These are phyloP conservation scores for Pimpla rufipes DNA, from an alignment of 2,888 invertebrate genomes.

Conservation along the genomic window DNA sequence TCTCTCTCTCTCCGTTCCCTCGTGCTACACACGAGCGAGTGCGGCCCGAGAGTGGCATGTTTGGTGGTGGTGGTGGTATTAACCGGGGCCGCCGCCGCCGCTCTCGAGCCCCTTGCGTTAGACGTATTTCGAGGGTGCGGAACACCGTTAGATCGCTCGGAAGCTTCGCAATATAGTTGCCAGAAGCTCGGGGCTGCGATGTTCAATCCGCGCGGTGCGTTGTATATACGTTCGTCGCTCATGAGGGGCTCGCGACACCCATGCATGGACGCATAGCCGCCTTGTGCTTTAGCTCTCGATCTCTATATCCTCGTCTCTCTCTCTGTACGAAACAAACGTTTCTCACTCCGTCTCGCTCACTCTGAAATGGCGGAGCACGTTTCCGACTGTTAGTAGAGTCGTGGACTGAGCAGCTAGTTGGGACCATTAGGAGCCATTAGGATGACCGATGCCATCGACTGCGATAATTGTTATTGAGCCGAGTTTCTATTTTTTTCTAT, in stretches of 20 bases:
- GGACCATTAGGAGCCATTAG: no score
- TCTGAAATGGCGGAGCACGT: no score
- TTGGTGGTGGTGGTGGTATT: slow-evolving; percentile 57
- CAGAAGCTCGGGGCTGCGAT: slow-evolving; percentile 36
- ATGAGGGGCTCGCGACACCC: slow-evolving; percentile 35
- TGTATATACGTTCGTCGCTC: slow-evolving; percentile 15
- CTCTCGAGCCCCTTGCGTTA: slow-evolving; percentile 57
- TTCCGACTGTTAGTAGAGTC: no score
- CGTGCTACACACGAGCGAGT: slow-evolving; percentile 28
- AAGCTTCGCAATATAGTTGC: slow-evolving; percentile 64
- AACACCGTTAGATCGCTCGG: slow-evolving; percentile 44
- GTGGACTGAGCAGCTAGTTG: no score
- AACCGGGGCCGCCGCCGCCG: slow-evolving; percentile 27
- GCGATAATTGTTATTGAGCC: no score
- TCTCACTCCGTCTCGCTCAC: slow-evolving; percentile 14
- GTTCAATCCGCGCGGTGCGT: background rate
- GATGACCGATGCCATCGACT: no score
- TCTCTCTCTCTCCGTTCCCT: background rate
- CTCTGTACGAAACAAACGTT: slow-evolving; percentile 32
- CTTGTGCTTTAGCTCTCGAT: background rate
- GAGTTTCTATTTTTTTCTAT: no score
- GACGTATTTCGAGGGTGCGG: slow-evolving; percentile 66
- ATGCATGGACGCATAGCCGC: slow-evolving; percentile 8
- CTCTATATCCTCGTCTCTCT: slow-evolving; percentile 44
- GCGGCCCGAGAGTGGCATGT: slow-evolving; percentile 63